Conservation (phyloP, 2,888 invertebrate genomes). For the Drosophila buzzatii region DNA sequence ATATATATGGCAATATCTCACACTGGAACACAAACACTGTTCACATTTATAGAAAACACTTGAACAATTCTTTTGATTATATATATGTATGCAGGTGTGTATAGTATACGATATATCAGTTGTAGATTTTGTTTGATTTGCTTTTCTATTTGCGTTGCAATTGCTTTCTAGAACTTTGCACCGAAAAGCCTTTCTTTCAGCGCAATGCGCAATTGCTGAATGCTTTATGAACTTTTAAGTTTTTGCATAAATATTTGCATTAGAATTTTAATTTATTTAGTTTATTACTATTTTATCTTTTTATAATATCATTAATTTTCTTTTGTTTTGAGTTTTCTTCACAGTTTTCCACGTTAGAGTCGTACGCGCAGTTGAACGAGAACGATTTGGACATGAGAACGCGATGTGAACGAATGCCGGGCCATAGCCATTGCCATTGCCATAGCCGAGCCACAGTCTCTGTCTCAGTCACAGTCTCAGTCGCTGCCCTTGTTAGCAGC, state of each 20-base stretch:
- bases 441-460: slow-evolving; percentile 7
- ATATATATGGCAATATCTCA: too few species aligned
- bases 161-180: slow-evolving; percentile 28
- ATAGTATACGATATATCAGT: slow-evolving; percentile 25
- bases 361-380: slow-evolving; percentile 49
- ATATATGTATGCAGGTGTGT: slow-evolving; percentile 13
- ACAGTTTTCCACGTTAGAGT: slow-evolving; percentile 41
- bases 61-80: slow-evolving; percentile 30
- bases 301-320: background rate
- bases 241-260: background rate
- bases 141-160: slow-evolving; percentile 24
- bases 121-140: slow-evolving; percentile 26
- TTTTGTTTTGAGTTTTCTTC: slow-evolving; percentile 3
- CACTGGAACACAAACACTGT: slow-evolving; percentile 18
- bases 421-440: slow-evolving; percentile 1
- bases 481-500: slow-evolving; percentile 47
- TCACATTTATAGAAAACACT: slow-evolving; percentile 51
- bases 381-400: slow-evolving; percentile 79
- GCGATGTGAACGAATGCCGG: slow-evolving; percentile 82
- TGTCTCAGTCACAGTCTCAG: background rate
- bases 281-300: background rate
- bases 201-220: slow-evolving; percentile 35
- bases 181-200: slow-evolving; percentile 32
- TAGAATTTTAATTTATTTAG: background rate
- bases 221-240: background rate